These are phyloP conservation scores for Copidosoma aretas DNA, from an alignment of 2,888 invertebrate species.

Conservation along the genomic window DNA sequence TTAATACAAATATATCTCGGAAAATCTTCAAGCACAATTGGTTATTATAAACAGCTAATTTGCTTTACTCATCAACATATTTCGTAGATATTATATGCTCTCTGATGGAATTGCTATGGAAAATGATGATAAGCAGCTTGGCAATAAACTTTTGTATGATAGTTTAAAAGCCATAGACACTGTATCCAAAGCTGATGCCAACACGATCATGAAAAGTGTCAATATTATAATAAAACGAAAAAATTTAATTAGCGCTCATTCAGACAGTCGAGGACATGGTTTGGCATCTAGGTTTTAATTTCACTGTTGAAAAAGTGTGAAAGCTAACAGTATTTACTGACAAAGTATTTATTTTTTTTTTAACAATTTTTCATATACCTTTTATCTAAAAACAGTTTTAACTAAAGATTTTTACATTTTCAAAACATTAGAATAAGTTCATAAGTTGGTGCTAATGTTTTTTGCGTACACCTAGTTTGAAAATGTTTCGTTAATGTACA, in stretches of 20 bases:
- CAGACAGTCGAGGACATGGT: constrained; percentile 77
- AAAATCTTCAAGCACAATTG: too few relatives aligned
- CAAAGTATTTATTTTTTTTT: too few relatives aligned
- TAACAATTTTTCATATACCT: too few relatives aligned
- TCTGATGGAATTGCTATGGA: constrained; percentile 54
- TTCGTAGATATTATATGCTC: constrained; percentile 52
- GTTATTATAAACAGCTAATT: constrained; percentile 6
- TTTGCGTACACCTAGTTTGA: too few relatives aligned
- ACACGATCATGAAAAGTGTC: constrained; percentile 63
- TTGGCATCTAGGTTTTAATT: constrained; percentile 68
- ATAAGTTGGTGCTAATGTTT: too few relatives aligned
- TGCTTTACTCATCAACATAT: constrained; percentile 14
- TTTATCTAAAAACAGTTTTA: too few relatives aligned
- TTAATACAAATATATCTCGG: constrained; percentile 9
- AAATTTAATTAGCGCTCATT: constrained; percentile 72
- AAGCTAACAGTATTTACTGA: too few relatives aligned
- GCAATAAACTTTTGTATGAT: constrained; percentile 47
- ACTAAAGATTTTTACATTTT: not conserved
- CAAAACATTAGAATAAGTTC: not conserved
- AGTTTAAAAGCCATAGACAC: constrained; percentile 43
- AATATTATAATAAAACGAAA: constrained; percentile 73
- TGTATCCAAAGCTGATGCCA: constrained; percentile 45
- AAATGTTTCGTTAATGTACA: too few relatives aligned
- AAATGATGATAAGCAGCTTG: constrained; percentile 49
- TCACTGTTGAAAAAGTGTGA: not conserved